These are phyloP conservation scores for Heliconius hortense DNA, from an alignment of 2,888 invertebrate genomes.

Conservation along the genomic window DNA sequence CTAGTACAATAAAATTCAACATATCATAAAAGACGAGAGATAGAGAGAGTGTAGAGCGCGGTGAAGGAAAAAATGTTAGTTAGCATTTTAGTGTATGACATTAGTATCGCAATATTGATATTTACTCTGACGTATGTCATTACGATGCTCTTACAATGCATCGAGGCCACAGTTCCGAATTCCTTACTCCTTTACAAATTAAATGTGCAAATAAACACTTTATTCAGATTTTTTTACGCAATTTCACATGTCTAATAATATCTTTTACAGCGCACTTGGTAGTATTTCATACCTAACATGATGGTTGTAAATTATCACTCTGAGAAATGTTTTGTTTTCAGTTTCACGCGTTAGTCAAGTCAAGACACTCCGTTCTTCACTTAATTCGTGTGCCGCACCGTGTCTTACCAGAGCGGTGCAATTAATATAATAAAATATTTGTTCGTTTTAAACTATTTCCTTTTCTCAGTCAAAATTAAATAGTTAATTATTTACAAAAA, in stretches of 20 bases:
- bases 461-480: too few species aligned
- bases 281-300: background rate
- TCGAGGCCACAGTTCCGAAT: constrained; percentile 45
- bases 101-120: constrained; percentile 63
- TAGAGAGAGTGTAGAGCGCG: background rate
- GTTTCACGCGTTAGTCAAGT: background rate
- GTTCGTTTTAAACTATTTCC: too few species aligned
- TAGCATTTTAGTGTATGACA: background rate
- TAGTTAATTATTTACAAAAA: too few species aligned
- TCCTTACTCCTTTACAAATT: constrained; percentile 21
- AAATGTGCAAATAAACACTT: background rate
- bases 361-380: background rate
- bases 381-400: too few species aligned
- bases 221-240: background rate
- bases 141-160: constrained; percentile 41
- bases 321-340: background rate
- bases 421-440: too few species aligned
- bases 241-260: background rate
- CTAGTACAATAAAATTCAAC: too few species aligned
- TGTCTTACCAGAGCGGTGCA: too few species aligned
- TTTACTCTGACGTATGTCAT: constrained; percentile 48
- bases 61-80: background rate
- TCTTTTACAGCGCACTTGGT: background rate
- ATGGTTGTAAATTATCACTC: background rate
- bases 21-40: too few species aligned